A percentile compares a stretch with the other conserved stretches of the same genome.
phyloP scores from a whole-genome alignment of 1,140 invertebrate species.

The Reticulitermes speratus region DNA sequence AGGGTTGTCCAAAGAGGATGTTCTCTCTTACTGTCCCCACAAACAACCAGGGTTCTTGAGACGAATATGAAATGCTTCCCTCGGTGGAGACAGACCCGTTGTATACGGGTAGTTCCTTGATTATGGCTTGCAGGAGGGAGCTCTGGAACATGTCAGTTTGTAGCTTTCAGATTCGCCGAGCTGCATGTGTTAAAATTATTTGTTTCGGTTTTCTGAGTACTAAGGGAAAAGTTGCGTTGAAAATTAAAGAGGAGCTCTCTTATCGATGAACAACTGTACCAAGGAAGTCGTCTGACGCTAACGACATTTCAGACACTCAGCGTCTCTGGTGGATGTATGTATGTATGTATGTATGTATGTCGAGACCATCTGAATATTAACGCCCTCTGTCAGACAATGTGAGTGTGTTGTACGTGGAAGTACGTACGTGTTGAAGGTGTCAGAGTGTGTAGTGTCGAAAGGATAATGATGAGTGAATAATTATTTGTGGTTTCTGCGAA shows the following conservation, averaged over 20 bases:
- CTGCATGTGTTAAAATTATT: neutral
- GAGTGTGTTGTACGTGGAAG: too few relatives aligned
- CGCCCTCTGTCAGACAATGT: too few relatives aligned
- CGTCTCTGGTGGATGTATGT: too few relatives aligned
- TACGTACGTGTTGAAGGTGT: too few relatives aligned
- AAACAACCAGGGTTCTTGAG: conserved; percentile 77
- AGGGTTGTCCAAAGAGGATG: conserved; percentile 70
- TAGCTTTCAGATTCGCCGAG: neutral
- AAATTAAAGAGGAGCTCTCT: neutral
- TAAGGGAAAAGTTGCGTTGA: neutral
- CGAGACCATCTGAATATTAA: too few relatives aligned
- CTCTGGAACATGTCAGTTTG: conserved; percentile 44
- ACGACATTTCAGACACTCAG: too few relatives aligned
- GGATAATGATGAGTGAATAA: too few relatives aligned
- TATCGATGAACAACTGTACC: neutral
- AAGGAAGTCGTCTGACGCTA: too few relatives aligned
- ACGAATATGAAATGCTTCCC: conserved; percentile 65
- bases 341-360: too few relatives aligned
- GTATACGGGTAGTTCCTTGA: conserved; percentile 60
- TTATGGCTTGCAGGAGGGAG: conserved; percentile 61
- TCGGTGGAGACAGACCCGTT: conserved; percentile 59
- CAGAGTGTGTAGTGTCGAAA: too few relatives aligned
- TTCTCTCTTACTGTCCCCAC: conserved; percentile 67
- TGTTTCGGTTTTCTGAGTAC: neutral
- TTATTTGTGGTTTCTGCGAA: too few relatives aligned